phyloP scores from a whole-genome alignment of 2,113 vertebrate species.

The Chaenogobius annularis region DNA sequence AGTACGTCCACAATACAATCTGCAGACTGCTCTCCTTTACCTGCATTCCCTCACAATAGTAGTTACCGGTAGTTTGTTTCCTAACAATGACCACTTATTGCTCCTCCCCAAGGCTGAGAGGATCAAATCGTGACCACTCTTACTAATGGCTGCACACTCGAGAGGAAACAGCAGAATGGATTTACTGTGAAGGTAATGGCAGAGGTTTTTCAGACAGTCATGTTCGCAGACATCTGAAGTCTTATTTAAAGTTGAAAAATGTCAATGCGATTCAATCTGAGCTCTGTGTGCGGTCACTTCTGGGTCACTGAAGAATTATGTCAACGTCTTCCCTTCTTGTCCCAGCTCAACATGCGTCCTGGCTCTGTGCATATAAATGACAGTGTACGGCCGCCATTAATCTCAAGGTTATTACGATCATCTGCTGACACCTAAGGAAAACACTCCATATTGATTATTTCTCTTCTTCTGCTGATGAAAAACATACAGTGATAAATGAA shows the following conservation, averaged over 20 bases:
- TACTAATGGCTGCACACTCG: slow-evolving; percentile 12
- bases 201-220: neutral
- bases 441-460: slow-evolving; percentile 14
- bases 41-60: slow-evolving; percentile 18
- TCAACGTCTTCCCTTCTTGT: neutral
- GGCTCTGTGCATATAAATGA: neutral
- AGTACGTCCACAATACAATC: no score
- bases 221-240: neutral
- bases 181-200: slow-evolving; percentile 10
- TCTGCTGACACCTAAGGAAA: slow-evolving; percentile 15
- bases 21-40: slow-evolving; percentile 4
- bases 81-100: slow-evolving; percentile 41
- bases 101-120: slow-evolving; percentile 12
- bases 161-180: slow-evolving; percentile 10
- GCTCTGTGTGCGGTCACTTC: neutral
- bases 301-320: slow-evolving; percentile 3
- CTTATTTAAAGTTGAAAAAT: neutral
- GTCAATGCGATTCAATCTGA: slow-evolving; percentile 8
- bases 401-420: neutral
- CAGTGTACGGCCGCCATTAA: neutral
- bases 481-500: slow-evolving; percentile 33
- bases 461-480: neutral
- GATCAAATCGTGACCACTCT: slow-evolving; percentile 39
- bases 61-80: slow-evolving; percentile 31
- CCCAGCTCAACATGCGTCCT: neutral